These are phyloP conservation scores for Hippocampus barbouri DNA, from an alignment of 2,113 vertebrate species.

Conservation along the genomic window DNA sequence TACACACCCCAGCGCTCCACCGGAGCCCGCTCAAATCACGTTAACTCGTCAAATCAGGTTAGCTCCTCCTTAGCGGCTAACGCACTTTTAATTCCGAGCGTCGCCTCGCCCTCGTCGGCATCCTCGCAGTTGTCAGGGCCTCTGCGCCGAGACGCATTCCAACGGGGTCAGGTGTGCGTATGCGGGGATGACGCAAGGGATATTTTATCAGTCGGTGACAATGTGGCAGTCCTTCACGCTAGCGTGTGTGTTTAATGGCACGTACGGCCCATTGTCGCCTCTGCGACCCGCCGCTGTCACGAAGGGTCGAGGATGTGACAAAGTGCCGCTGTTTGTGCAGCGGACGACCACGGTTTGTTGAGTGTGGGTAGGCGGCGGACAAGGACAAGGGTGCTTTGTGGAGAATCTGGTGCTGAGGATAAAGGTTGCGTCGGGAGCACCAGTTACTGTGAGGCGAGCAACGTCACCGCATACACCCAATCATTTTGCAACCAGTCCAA, in stretches of 20 bases:
- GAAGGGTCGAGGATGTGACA: constrained; percentile 57
- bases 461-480: neutral
- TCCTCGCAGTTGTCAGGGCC: constrained; percentile 55
- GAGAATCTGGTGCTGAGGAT: constrained; percentile 22
- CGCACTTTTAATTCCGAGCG: constrained; percentile 68
- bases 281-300: constrained; percentile 60
- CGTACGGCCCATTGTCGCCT: constrained; percentile 37
- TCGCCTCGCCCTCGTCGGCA: constrained; percentile 57
- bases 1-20: constrained; percentile 41
- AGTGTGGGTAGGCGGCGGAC: constrained; percentile 41
- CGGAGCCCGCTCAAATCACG: constrained; percentile 59
- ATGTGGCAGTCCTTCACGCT: constrained; percentile 58
- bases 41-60: constrained; percentile 68
- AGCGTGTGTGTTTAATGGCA: constrained; percentile 60
- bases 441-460: constrained; percentile 27
- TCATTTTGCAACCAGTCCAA: neutral
- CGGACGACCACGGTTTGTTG: constrained; percentile 41
- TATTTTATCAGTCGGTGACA: constrained; percentile 65
- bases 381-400: constrained; percentile 17
- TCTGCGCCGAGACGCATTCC: constrained; percentile 62
- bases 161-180: constrained; percentile 46
- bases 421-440: constrained; percentile 48
- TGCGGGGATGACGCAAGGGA: constrained; percentile 16
- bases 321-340: constrained; percentile 51
- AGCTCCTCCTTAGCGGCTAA: constrained; percentile 59